Conservation (phyloP, 2,113 vertebrate species). For the Opisthocomus hoazin region DNA sequence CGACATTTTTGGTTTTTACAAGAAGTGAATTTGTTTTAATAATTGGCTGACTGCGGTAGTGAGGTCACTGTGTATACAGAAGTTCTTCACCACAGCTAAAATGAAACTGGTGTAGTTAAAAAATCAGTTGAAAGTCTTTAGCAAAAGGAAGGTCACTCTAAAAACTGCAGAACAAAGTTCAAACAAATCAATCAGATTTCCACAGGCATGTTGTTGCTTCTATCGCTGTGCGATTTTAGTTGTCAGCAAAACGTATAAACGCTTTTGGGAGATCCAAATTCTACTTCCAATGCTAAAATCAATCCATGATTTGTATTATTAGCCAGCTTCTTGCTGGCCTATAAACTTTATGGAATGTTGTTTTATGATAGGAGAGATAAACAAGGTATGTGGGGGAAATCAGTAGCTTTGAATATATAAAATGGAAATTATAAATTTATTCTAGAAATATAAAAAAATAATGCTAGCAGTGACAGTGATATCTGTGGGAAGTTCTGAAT, state of each 20-base stretch:
- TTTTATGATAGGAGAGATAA: neutral
- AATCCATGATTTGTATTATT: neutral
- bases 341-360: neutral
- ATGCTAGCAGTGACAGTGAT: neutral
- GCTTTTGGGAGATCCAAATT: neutral
- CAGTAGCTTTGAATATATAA: neutral
- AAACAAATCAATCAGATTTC: neutral
- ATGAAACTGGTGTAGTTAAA: neutral
- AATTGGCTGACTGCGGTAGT: neutral
- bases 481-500: slow-evolving; percentile 23
- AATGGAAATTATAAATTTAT: neutral
- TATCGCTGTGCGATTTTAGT: neutral
- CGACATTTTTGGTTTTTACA: neutral
- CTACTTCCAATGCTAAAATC: neutral
- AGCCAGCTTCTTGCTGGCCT: neutral
- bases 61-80: neutral
- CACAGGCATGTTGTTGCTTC: neutral
- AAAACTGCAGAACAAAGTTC: neutral
- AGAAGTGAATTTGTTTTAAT: neutral
- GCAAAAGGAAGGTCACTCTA: neutral
- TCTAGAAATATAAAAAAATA: slow-evolving; percentile 16
- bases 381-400: neutral
- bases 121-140: neutral
- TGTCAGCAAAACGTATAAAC: neutral
- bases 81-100: neutral